Base-by-base conservation (phyloP, 2,888 invertebrate genomes). In the Terebella lapidaria region DNA sequence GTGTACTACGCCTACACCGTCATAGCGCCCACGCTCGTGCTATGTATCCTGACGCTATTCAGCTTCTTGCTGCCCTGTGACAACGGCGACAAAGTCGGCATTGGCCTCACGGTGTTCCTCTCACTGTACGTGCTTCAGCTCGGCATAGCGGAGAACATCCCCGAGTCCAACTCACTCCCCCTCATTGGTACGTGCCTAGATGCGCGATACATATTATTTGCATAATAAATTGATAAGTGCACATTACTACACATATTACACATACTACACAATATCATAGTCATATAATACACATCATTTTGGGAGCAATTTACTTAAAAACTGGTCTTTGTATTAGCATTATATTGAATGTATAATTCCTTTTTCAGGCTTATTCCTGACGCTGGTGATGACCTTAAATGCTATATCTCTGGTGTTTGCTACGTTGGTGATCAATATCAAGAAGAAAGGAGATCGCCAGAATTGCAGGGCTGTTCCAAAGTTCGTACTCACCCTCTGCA, bases 91-190 rank as follows among this genome's bases (percentile, higher is more conserved):
- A 80, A 79, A 64, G 77, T 80, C 46, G 77, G 77, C 22, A 78
- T 80, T 26, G 79, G 79, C 2, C 68, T 80, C 42, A 80, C 78
- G 0, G 80, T 80, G 2, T 78, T 80, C 60, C 73, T 80, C 5
- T 78, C 79, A 0, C 68, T 80, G n/a, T 80, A 80, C 58, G 78
- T 80, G 20, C 69, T 80, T n/a, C 78, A 80, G 65, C 70, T 80
- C 28, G 66, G 76, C 46, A 77, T 80, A 24, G 77, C 79, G n/a
- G 79, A 80, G 60, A 79, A 80, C 60, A 79, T 79, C n/a, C 79
- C 80, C 0, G 79, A 80, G 59, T 79, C 80, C 10, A 77, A 78
- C 59, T 72, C 77, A 1, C 74, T 78, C 15, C 80, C 79, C 10
- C 69, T 80, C 10, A 71, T 80, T 57, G 76, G 79, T 77, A 66